Base-by-base conservation (phyloP, 2,888 invertebrate genomes). In the Gryllus longicercus region DNA sequence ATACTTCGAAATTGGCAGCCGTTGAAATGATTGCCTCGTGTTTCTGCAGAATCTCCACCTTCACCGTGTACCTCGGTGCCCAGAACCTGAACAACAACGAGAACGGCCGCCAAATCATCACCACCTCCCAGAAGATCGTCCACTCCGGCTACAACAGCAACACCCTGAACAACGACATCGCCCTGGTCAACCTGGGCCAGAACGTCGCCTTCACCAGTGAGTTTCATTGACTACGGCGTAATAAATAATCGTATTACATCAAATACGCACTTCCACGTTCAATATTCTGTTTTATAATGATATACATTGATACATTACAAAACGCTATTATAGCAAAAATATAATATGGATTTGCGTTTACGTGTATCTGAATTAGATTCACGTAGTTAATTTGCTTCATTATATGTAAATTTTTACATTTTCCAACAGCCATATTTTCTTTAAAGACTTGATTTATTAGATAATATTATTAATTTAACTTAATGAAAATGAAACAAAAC, bases 101-200 rank as follows among this genome's bases (percentile, higher is more conserved):
- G 84, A 78, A 76, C 0, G 84, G 85, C 4, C 86, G 85, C 82
- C 75, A 84, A 10, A 79, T 81, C n/a, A 78, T 85, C 75, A 84
- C 81, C 76, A 83, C 85, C 49, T 83, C 83, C 12, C 83, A 84
- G 74, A 84, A 85, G 80, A 84, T 85, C 49, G 86, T 88, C 4
- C 88, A 89, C 82, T 86, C 87, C 80, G 25, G 84, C 0, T 88
- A 87, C 86, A 83, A 85, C 23, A 21, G 85, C 0, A 51, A 82
- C 2, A 84, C 84, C 16, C 82, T 87, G 16, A 77, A 81, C 18
- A 87, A 89, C 82, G 89, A 89, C 80, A 86, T 89, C 79, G 88
- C 88, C 8, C 79, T 89, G 12, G 85, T 89, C 74, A 85, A 85
- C 78, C 83, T 89, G 80, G 86, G 87, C 12, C 80, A 23, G 76